Conservation (phyloP, 2,113 vertebrate genomes). For the Brienomyrus brachyistius region DNA sequence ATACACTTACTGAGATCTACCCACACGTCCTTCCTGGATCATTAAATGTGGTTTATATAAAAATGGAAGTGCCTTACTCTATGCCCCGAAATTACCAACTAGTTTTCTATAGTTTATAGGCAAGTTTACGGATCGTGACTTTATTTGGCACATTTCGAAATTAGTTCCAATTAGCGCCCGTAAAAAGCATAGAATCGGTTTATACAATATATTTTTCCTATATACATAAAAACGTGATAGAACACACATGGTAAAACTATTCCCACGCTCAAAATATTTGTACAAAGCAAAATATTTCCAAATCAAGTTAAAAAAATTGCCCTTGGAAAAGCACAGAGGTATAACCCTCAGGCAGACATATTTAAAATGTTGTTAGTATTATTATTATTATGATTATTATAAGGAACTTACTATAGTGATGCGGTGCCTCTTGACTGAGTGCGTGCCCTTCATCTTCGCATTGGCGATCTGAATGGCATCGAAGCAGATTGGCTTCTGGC, state of each 20-base stretch:
- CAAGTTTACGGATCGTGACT: not conserved
- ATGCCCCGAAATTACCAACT: not conserved
- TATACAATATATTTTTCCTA: not conserved
- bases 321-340: not conserved
- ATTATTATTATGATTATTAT: not conserved
- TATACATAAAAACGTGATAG: not conserved
- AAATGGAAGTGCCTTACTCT: not conserved
- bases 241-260: not conserved
- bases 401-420: slow-evolving; percentile 39
- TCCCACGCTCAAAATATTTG: not conserved
- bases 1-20: not conserved
- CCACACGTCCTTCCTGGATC: not conserved
- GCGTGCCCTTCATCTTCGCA: slow-evolving; percentile 43
- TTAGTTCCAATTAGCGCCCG: not conserved
- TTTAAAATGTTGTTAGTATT: not conserved
- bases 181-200: not conserved
- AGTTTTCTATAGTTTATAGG: no score
- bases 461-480: slow-evolving; percentile 30
- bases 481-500: slow-evolving; percentile 22
- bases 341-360: not conserved
- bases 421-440: slow-evolving; percentile 42
- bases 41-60: not conserved
- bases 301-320: not conserved
- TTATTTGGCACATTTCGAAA: not conserved
- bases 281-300: not conserved